These are phyloP conservation scores for Rhyacophila evoluta DNA, from an alignment of 2,888 invertebrate genomes.

Conservation along the genomic window DNA sequence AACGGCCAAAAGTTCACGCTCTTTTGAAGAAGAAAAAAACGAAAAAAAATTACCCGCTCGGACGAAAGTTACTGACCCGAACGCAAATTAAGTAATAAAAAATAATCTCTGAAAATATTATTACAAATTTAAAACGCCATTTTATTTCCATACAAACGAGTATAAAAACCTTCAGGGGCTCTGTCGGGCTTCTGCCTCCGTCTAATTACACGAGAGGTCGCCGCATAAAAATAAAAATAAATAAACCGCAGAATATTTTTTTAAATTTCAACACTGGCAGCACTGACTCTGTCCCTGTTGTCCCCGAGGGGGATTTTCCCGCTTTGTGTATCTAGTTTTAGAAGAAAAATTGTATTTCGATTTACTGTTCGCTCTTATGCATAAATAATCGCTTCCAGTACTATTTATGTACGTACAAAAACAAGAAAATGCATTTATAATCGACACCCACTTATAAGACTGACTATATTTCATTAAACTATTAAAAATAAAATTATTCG, in stretches of 20 bases:
- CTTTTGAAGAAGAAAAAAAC: not conserved
- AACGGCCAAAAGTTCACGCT: not conserved
- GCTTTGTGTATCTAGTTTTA: not conserved
- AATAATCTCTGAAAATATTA: conserved; percentile 20
- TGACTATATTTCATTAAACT: no score
- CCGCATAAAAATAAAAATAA: conserved; percentile 2
- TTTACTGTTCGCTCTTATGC: not conserved
- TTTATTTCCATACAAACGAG: conserved; percentile 10
- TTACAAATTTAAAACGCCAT: conserved; percentile 14
- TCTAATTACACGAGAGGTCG: not conserved
- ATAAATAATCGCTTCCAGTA: no score
- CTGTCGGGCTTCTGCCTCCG: not conserved
- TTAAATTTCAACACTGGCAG: not conserved
- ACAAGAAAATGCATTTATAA: no score
- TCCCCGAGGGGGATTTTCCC: not conserved
- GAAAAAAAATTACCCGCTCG: not conserved
- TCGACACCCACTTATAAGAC: no score
- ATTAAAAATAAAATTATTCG: no score
- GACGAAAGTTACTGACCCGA: not conserved
- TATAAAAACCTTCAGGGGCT: conserved; percentile 13
- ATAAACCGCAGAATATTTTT: conserved; percentile 7
- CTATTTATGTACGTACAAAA: no score
- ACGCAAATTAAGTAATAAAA: conserved; percentile 8
- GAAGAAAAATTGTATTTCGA: not conserved
- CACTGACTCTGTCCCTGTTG: not conserved